Base-by-base conservation (phyloP, 2,888 invertebrate species). In the Brachylomia viminalis region DNA sequence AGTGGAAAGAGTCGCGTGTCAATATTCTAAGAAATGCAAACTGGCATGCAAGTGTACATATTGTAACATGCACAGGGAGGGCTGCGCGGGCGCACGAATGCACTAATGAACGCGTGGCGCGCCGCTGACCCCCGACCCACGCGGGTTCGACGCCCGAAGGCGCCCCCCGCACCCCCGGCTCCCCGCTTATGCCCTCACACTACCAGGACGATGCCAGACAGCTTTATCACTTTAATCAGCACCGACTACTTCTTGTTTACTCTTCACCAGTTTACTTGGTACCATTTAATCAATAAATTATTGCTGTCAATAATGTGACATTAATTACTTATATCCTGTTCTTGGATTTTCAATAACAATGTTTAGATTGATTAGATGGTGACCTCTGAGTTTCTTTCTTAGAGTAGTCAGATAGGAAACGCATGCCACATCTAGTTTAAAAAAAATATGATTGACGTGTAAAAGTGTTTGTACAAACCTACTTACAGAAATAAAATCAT, bases 61-160 rank as follows among this genome's bases (percentile, higher is more conserved):
- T 79, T 76, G 76, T 87, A 77, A 52, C 66, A 77, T 75, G 66
- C 77, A 71, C 58, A 75, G 77, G 79, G 83, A 82, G 87, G 87
- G 84, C 82, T 91, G 91, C 93, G 92, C 92, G 85, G 80, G 93
- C 93, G 94, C 93, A 92, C 87, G 91, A 91, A 90, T 91, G 92
- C 93, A 90, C 93, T 95, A 95, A 96, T 95, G 94, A 95, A 93
- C 92, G 95, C 92, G 90, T 93, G 95, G 94, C 94, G 95, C 95
- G 93, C 91, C 91, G 94, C 92, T 96, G 95, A 96, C 96, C 96
- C 95, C 91, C 95, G 96, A 96, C 96, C 96, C 95, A 94, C 95
- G 94, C 94, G 93, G 91, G 96, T 94, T 96, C 96, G 94, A 93
- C 89, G 96, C 87, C 94, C 96, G 93, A 81, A 84, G 87, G 74